phyloP scores from a whole-genome alignment of 2,888 invertebrate species.

The Lapara coniferarum region DNA sequence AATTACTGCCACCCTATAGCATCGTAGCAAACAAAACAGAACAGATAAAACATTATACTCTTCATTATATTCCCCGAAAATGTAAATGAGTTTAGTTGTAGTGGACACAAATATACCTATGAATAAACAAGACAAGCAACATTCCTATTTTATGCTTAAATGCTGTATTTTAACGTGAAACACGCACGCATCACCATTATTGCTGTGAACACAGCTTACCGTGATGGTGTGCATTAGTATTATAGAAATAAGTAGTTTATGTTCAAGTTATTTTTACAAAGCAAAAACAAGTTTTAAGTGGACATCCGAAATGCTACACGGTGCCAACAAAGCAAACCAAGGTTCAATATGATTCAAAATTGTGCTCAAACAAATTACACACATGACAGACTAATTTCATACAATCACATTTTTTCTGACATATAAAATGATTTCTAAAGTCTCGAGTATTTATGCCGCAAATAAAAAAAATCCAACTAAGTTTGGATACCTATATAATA shows the following conservation, averaged over 20 bases:
- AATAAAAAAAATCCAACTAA: no score
- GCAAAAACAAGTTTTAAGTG: constrained; percentile 20
- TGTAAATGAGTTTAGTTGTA: neutral
- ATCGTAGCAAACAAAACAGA: constrained; percentile 3
- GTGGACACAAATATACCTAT: constrained; percentile 1
- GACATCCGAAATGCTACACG: neutral
- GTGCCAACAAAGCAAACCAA: neutral
- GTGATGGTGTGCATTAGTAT: constrained; percentile 8
- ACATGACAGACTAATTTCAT: neutral
- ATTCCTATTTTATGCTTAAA: neutral
- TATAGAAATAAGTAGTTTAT: constrained; percentile 2
- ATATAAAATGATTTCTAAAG: no score
- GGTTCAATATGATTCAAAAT: constrained; percentile 4
- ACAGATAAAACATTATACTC: constrained; percentile 1
- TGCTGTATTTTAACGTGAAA: neutral
- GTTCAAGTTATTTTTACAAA: constrained; percentile 13
- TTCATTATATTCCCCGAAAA: neutral
- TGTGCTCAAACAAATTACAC: neutral
- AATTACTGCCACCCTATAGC: neutral
- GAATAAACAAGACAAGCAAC: neutral
- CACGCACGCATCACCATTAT: constrained; percentile 9
- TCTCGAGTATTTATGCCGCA: no score
- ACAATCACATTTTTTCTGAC: neutral
- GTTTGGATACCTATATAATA: no score
- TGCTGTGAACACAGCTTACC: constrained; percentile 1